Percentiles rank a stretch among this genome's conserved stretches.
Evolutionary conservation across 2,888 invertebrate species (phyloP).

Genomic region (Galeruca laticollis): DNA sequence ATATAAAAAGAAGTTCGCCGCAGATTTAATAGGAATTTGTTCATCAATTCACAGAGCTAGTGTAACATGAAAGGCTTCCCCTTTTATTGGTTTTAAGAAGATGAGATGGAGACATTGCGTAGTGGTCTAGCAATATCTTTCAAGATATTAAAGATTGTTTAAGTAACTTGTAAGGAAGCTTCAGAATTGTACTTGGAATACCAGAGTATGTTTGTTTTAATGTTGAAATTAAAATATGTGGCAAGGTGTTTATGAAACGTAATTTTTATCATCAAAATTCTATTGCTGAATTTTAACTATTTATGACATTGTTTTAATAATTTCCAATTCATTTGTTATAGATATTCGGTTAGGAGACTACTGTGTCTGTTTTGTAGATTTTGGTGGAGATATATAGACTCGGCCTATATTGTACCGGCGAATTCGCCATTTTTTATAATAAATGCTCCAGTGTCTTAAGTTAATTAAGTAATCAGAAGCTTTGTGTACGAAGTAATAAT

Average conservation of each 20-base stretch:
- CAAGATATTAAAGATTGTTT: slow-evolving; percentile 56
- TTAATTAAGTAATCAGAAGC: too few relatives aligned
- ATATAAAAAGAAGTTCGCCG: slow-evolving; percentile 67
- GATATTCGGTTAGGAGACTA: too few relatives aligned
- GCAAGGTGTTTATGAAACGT: too few relatives aligned
- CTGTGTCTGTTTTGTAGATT: too few relatives aligned
- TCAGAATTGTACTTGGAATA: too few relatives aligned
- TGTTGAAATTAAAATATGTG: too few relatives aligned
- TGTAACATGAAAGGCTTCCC: slow-evolving; percentile 56
- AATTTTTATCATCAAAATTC: too few relatives aligned
- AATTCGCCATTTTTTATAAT: neutral
- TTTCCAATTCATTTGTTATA: too few relatives aligned
- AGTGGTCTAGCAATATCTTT: slow-evolving; percentile 53
- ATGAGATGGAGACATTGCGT: slow-evolving; percentile 54
- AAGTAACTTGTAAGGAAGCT: slow-evolving; percentile 6
- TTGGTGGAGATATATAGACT: neutral
- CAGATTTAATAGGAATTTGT: slow-evolving; percentile 69
- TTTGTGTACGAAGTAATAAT: too few relatives aligned
- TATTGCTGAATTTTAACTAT: too few relatives aligned
- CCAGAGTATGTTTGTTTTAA: too few relatives aligned
- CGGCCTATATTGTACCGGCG: neutral
- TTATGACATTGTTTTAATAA: too few relatives aligned
- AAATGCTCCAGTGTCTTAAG: neutral
- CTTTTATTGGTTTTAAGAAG: slow-evolving; percentile 56
- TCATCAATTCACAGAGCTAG: slow-evolving; percentile 68